These are phyloP conservation scores for Pycnonotus jocosus DNA, from an alignment of 2,113 vertebrate genomes.

Conservation along the genomic window DNA sequence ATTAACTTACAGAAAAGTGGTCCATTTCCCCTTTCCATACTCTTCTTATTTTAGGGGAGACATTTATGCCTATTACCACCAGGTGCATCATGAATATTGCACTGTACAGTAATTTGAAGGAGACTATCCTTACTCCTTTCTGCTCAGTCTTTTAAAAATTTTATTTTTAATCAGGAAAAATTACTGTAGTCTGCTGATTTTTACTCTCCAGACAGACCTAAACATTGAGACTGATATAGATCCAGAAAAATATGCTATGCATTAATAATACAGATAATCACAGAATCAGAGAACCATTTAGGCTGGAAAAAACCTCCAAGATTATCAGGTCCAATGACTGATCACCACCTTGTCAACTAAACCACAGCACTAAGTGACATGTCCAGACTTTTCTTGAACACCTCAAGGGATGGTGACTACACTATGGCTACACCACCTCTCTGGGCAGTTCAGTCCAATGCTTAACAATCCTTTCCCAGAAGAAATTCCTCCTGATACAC, in stretches of 20 bases:
- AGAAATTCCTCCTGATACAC: neutral
- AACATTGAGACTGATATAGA: neutral
- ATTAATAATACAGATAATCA: neutral
- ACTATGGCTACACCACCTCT: neutral
- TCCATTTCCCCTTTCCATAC: neutral
- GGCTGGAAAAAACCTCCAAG: neutral
- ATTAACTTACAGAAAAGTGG: neutral
- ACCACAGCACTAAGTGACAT: neutral
- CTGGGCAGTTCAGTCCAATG: neutral
- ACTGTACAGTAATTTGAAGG: neutral
- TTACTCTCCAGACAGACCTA: neutral
- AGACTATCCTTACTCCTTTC: neutral
- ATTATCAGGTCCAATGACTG: neutral
- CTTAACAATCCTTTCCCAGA: neutral
- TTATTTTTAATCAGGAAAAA: neutral
- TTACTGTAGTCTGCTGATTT: neutral
- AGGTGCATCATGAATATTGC: neutral
- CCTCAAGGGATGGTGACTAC: neutral
- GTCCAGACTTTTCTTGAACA: neutral
- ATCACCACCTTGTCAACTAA: neutral
- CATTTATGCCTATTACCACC: neutral
- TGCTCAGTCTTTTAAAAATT: neutral
- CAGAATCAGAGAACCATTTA: neutral
- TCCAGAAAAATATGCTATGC: neutral
- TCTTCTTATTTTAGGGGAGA: neutral